Evolutionary conservation across 2,888 invertebrate genomes (phyloP).

Genomic region (Amiota mariae): DNA sequence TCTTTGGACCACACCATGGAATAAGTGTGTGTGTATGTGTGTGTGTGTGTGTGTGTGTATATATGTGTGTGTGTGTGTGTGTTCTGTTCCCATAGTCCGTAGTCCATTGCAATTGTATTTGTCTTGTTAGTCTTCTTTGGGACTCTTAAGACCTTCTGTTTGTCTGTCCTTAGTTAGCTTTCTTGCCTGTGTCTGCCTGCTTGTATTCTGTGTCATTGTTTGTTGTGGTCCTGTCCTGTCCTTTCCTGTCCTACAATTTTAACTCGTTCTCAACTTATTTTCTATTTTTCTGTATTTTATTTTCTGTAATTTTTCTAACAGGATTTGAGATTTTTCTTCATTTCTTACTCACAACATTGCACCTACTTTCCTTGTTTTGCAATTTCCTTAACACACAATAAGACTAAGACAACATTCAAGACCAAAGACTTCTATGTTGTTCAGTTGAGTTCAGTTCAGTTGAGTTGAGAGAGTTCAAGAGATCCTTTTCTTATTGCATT

Average conservation of each 20-base stretch:
- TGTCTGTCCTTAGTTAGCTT: not conserved
- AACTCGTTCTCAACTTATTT: slow-evolving; percentile 17
- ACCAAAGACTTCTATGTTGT: not conserved
- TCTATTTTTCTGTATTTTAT: slow-evolving; percentile 35
- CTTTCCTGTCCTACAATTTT: not conserved
- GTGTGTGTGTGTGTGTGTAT: not conserved
- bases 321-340: slow-evolving; percentile 49
- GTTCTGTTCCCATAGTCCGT: not conserved
- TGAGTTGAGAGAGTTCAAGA: too few species aligned
- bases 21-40: slow-evolving; percentile 37
- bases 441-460: too few species aligned
- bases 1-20: slow-evolving; percentile 31
- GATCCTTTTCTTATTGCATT: not conserved
- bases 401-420: not conserved
- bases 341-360: not conserved
- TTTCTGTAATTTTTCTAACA: slow-evolving; percentile 60
- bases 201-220: not conserved
- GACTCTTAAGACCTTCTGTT: not conserved
- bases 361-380: not conserved
- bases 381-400: not conserved
- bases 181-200: not conserved
- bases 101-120: not conserved
- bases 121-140: not conserved
- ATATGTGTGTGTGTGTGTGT: slow-evolving; percentile 21
- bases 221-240: not conserved